Conservation (phyloP, 2,888 invertebrate genomes). For the Ecliptopera silaceata region DNA sequence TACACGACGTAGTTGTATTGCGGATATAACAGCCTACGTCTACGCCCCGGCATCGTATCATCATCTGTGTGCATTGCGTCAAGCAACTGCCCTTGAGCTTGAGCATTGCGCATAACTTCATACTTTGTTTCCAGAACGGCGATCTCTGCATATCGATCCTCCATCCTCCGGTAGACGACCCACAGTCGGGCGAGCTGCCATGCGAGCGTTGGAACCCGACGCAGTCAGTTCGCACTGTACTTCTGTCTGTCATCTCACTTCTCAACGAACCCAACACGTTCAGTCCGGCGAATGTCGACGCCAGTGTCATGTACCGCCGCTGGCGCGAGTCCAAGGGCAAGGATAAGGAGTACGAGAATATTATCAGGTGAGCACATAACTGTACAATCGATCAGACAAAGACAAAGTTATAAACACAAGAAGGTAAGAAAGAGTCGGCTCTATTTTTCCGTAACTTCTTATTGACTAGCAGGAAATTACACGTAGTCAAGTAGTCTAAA, state of each 20-base stretch:
- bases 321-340: conserved; percentile 99
- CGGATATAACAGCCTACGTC: not conserved
- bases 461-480: no score
- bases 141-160: conserved; percentile 99
- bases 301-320: conserved; percentile 99
- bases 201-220: conserved; percentile 99
- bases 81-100: not conserved
- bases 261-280: conserved; percentile 99
- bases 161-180: conserved; percentile 99
- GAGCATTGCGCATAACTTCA: no score
- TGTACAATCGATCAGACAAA: no score
- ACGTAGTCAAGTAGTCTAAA: no score
- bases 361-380: conserved; percentile 87
- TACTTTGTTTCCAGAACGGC: conserved; percentile 89
- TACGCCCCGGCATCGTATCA: not conserved
- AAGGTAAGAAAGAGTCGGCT: no score
- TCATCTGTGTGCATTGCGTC: not conserved
- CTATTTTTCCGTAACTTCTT: no score
- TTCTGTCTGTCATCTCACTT: conserved; percentile 98
- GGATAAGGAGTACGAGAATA: conserved; percentile 99
- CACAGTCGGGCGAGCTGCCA: conserved; percentile 98
- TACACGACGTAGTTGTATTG: not conserved
- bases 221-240: conserved; percentile 98
- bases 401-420: no score
- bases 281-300: conserved; percentile 99